A percentile compares a stretch with the other conserved stretches of the same genome.
These are phyloP conservation scores for Lissonota sp. DNA, from an alignment of 2,888 invertebrate genomes.

Conservation along the genomic window DNA sequence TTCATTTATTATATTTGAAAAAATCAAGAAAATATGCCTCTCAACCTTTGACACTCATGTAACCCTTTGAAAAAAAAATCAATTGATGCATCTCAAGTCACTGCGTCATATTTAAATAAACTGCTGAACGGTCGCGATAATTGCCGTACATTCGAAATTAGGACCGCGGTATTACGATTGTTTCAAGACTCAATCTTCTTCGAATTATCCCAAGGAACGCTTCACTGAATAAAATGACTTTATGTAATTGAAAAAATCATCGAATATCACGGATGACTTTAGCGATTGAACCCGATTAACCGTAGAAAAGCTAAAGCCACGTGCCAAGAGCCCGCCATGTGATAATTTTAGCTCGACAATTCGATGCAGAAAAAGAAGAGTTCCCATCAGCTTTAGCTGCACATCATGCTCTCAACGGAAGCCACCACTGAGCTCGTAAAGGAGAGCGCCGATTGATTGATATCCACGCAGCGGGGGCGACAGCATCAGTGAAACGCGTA, in stretches of 20 bases:
- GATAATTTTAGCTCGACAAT: slow-evolving; percentile 80
- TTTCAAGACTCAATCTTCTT: slow-evolving; percentile 30
- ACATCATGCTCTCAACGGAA: slow-evolving; percentile 60
- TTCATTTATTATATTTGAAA: too few relatives aligned
- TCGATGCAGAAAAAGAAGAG: slow-evolving; percentile 69
- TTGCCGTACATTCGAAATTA: background rate
- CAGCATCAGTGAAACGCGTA: slow-evolving; percentile 32
- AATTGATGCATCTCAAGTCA: too few relatives aligned
- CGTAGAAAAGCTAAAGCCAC: slow-evolving; percentile 43
- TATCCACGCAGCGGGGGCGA: slow-evolving; percentile 71
- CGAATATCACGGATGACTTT: slow-evolving; percentile 2
- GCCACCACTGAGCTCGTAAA: slow-evolving; percentile 71
- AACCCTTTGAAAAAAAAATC: too few relatives aligned
- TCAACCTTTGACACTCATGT: too few relatives aligned
- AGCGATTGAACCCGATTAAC: slow-evolving; percentile 8
- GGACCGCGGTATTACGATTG: slow-evolving; percentile 67
- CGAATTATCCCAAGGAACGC: slow-evolving; percentile 9
- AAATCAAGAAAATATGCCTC: too few relatives aligned
- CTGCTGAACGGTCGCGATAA: too few relatives aligned
- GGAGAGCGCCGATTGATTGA: slow-evolving; percentile 80
- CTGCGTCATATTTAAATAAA: too few relatives aligned
- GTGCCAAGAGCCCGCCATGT: slow-evolving; percentile 71
- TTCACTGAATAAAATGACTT: too few relatives aligned
- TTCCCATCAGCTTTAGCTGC: slow-evolving; percentile 39
- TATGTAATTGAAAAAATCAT: background rate